Percentiles rank a stretch among this genome's conserved stretches.
Evolutionary conservation across 2,113 vertebrate species (phyloP).

Genomic region (Peromyscus californicus): DNA sequence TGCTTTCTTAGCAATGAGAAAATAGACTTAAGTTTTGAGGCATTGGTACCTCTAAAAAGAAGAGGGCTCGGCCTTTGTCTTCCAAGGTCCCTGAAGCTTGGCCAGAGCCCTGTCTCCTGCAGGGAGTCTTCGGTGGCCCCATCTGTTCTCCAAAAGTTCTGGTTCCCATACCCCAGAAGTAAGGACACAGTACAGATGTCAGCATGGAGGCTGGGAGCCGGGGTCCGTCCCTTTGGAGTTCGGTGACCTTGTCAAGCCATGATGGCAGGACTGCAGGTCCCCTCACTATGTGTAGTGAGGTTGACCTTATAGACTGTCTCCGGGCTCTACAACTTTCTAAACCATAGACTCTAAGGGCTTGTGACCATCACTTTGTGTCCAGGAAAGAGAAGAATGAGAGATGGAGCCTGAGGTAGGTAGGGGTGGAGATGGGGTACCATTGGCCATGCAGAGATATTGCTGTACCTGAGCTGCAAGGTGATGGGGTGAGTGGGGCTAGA

Average conservation of each 20-base stretch:
- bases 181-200: neutral
- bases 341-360: neutral
- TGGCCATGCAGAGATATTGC: rapidly evolving
- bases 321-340: neutral
- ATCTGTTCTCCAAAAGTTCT: neutral
- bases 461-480: rapidly evolving
- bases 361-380: too few species aligned
- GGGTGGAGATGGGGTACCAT: neutral
- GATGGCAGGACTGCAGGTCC: neutral
- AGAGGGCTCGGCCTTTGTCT: neutral
- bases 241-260: neutral
- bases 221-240: neutral
- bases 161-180: neutral
- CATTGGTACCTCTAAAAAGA: neutral
- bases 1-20: neutral
- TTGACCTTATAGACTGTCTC: neutral
- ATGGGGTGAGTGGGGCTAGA: too few species aligned
- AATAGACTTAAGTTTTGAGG: neutral
- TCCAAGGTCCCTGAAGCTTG: neutral
- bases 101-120: neutral
- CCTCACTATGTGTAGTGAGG: too few species aligned
- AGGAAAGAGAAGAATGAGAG: neutral
- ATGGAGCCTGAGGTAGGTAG: neutral
- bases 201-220: rapidly evolving
- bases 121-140: neutral